Evolutionary conservation across 2,888 invertebrate species (phyloP).

Genomic region (Lepidonotus clava): DNA sequence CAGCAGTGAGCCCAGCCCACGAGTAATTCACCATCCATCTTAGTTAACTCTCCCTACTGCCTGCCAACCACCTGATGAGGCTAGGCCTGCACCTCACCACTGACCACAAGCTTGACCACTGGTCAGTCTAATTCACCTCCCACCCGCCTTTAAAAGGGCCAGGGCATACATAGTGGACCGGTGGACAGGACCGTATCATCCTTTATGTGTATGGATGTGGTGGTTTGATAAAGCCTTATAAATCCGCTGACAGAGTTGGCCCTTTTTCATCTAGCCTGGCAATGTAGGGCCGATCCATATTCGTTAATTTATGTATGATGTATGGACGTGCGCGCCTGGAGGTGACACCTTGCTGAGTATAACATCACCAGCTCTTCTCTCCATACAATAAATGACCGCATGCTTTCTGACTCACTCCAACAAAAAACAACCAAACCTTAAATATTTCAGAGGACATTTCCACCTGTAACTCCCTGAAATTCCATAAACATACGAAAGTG

Average conservation of each 20-base stretch:
- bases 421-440: too few species aligned
- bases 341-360: conserved; percentile 13
- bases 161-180: too few species aligned
- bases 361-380: neutral
- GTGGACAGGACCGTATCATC: neutral
- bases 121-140: neutral
- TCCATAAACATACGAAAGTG: too few species aligned
- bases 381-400: neutral
- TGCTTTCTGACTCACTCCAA: too few species aligned
- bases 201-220: neutral
- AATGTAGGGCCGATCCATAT: conserved; percentile 6
- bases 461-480: too few species aligned
- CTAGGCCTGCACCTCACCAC: too few species aligned
- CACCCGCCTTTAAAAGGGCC: neutral
- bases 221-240: neutral
- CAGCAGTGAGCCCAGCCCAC: neutral
- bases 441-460: too few species aligned
- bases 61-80: neutral
- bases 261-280: neutral
- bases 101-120: neutral
- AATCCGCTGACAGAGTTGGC: neutral
- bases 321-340: neutral
- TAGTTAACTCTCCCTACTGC: conserved; percentile 15
- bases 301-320: conserved; percentile 31
- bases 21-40: conserved; percentile 5